Percentiles rank a stretch among this genome's conserved stretches.
Conservation (phyloP, 2,113 vertebrate species). For the Bombycilla garrulus region DNA sequence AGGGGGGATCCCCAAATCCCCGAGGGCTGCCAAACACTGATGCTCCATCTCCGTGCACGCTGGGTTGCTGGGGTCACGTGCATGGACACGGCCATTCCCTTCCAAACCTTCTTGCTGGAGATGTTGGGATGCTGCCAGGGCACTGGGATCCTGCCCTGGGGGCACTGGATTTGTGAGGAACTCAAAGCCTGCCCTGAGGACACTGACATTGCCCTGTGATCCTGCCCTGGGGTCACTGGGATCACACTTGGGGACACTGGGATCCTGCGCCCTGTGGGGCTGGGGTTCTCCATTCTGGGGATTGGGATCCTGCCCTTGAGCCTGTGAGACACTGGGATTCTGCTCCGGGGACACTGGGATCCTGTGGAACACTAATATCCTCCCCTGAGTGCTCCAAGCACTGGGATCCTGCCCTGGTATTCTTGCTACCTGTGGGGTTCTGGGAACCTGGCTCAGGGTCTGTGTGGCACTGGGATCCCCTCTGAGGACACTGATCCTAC, state of each 20-base stretch:
- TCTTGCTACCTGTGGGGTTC: background rate
- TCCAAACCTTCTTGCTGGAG: background rate
- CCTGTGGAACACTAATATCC: background rate
- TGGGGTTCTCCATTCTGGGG: background rate
- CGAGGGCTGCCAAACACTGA: background rate
- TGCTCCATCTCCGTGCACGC: background rate
- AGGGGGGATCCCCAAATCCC: background rate
- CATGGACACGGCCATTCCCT: rapidly evolving
- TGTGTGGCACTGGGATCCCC: background rate
- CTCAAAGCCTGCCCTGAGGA: background rate
- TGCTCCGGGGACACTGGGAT: background rate
- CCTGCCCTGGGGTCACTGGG: background rate
- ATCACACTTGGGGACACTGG: background rate
- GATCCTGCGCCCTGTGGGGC: background rate
- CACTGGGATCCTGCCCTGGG: background rate
- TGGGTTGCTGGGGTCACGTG: too few relatives aligned
- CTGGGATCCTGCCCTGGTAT: background rate
- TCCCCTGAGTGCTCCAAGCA: background rate
- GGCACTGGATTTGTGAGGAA: background rate
- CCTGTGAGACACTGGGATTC: background rate
- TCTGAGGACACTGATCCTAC: background rate
- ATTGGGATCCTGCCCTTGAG: background rate
- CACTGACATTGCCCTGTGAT: background rate
- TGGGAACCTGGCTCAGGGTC: background rate
- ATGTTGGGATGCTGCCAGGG: background rate